Base-by-base conservation (phyloP, 2,888 invertebrate species). In the Agriotes lineatus region DNA sequence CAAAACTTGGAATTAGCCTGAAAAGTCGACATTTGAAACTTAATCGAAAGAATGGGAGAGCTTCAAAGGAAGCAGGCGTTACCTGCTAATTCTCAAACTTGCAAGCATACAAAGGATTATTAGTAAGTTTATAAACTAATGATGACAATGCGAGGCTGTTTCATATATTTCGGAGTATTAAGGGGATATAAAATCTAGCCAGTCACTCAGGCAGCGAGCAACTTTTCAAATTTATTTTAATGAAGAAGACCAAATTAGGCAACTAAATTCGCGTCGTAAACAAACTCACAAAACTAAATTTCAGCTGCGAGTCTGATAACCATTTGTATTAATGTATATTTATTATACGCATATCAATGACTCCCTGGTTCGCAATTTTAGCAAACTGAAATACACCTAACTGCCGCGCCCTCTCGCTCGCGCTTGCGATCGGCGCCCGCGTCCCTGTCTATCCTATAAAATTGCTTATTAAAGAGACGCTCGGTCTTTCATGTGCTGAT, bases 321-420 rank as follows among this genome's bases (percentile, higher is more conserved):
- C 79, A 80, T 82, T 81, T 81, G 80, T 82, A 82, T 81, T 81
- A 82, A 82, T 82, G 81, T 81, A 80, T 80, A 82, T 81, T 81
- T 80, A 81, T 69, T 80, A 80, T 79, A 78, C 78, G 79, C 79
- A 77, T 81, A 81, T 82, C 81, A 81, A 82, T 81, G 79, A 80
- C 78, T 82, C 82, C 82, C 82, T 72, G 70, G 81, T 75, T 76
- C 74, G 74, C 72, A 75, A 76, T 79, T 79, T 73, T 74, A 72
- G 73, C 72, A 74, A 75, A 77, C 73, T 74, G 71, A 72, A 74
- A 74, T 70, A 73, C 71, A 64, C 69, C 69, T 67, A 73, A 71
- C 73, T 62, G 69, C 64, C 58, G 52, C 57, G 50, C 35, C 65
- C 18, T 67, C 67, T 70, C 69, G 57, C n/a, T 67, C 65, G 45